Conservation (phyloP, 2,113 vertebrate species). For the Megaceryle maxima region DNA sequence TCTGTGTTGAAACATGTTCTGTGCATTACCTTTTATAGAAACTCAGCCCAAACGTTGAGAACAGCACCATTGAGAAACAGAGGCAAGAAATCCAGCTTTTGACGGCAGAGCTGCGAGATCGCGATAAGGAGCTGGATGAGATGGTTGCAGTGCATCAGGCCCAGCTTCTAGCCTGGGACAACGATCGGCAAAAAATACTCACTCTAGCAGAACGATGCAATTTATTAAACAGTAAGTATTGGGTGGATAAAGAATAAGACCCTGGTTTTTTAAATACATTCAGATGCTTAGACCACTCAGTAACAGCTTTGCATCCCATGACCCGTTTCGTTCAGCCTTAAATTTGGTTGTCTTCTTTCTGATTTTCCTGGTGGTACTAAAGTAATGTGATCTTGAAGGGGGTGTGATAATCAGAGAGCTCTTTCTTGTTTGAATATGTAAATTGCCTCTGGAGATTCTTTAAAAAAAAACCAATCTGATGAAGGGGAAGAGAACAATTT, state of each 20-base stretch:
- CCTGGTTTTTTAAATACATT: fast-evolving
- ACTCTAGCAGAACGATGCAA: constrained; percentile 76
- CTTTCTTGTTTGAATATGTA: background rate
- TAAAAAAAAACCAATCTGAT: background rate
- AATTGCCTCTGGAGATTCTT: background rate
- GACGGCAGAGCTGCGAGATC: constrained; percentile 78
- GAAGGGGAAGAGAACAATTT: background rate
- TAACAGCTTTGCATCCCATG: background rate
- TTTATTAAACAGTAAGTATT: constrained; percentile 72
- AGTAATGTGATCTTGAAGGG: background rate
- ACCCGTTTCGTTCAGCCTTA: background rate
- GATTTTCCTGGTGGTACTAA: background rate
- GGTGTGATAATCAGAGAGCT: background rate
- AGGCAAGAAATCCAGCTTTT: constrained; percentile 81
- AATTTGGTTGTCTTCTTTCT: background rate
- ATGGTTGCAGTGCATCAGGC: constrained; percentile 80
- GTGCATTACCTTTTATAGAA: constrained; percentile 46
- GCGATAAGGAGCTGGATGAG: constrained; percentile 78
- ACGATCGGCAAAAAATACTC: constrained; percentile 78
- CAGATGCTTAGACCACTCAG: background rate
- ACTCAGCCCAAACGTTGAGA: constrained; percentile 41
- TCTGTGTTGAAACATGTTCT: background rate
- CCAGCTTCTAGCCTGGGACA: constrained; percentile 80
- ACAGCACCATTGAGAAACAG: constrained; percentile 74
- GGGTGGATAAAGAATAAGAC: background rate